Percentiles rank a stretch among this genome's conserved stretches.
phyloP scores from a whole-genome alignment of 2,888 invertebrate species.

The Hypolimnas misippus region DNA sequence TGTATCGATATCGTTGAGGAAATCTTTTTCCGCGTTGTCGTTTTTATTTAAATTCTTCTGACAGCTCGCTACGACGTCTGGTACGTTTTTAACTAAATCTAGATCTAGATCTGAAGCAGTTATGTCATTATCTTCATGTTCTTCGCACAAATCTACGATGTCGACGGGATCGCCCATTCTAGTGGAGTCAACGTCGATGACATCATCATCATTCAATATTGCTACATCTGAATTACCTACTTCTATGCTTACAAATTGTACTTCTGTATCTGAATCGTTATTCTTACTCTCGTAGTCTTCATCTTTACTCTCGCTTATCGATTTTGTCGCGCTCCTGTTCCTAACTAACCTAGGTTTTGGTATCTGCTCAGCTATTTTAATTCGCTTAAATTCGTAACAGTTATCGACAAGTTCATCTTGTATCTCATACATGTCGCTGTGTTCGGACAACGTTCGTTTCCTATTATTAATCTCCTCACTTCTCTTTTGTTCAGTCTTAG shows the following conservation, averaged over 20 bases:
- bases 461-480: conserved; percentile 57
- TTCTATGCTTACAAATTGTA: conserved; percentile 70
- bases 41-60: conserved; percentile 53
- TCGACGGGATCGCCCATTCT: conserved; percentile 61
- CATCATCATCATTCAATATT: conserved; percentile 58
- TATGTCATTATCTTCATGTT: conserved; percentile 61
- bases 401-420: conserved; percentile 72
- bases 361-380: conserved; percentile 63
- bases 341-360: conserved; percentile 70
- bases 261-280: conserved; percentile 71
- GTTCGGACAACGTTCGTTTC: conserved; percentile 71
- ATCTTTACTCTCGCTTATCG: conserved; percentile 52
- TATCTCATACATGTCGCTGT: conserved; percentile 65
- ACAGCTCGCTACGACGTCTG: conserved; percentile 77
- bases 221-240: conserved; percentile 54
- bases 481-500: conserved; percentile 55
- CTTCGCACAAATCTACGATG: conserved; percentile 72
- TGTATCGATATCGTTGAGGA: conserved; percentile 62
- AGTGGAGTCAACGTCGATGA: conserved; percentile 65
- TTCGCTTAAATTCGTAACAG: conserved; percentile 72
- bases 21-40: conserved; percentile 52
- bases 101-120: conserved; percentile 57
- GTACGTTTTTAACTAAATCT: conserved; percentile 68
- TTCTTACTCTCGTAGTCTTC: conserved; percentile 52
- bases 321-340: conserved; percentile 52